Evolutionary conservation across 1,140 invertebrate species (phyloP).

Genomic region (Drosophila albomicans): DNA sequence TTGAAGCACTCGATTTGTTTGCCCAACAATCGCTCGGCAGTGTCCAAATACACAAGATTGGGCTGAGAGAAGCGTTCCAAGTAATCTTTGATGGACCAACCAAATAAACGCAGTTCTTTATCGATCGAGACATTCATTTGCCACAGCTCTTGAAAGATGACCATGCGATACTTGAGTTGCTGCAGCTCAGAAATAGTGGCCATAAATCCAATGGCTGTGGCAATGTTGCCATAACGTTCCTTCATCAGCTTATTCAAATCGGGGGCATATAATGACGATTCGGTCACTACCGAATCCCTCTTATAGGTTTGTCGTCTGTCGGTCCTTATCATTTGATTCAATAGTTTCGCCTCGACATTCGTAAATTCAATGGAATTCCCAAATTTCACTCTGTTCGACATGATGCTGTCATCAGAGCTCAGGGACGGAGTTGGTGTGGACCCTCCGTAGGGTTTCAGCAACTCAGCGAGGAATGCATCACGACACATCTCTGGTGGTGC

Average conservation of each 20-base stretch:
- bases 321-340: background rate
- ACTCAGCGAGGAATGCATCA: constrained; percentile 20
- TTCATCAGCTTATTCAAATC: constrained; percentile 28
- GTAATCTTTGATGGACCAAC: constrained; percentile 55
- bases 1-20: constrained; percentile 43
- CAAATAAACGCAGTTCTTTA: constrained; percentile 32
- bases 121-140: background rate
- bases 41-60: constrained; percentile 48
- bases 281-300: background rate
- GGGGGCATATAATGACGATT: background rate
- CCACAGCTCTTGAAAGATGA: constrained; percentile 25
- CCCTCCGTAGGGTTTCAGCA: constrained; percentile 1
- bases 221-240: constrained; percentile 34
- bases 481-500: constrained; percentile 4
- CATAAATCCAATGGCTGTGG: constrained; percentile 23
- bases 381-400: background rate
- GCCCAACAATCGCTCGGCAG: constrained; percentile 22
- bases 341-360: background rate
- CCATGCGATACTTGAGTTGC: constrained; percentile 23
- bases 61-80: constrained; percentile 40
- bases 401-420: background rate
- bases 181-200: constrained; percentile 27
- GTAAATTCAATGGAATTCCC: background rate
- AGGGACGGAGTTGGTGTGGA: background rate
- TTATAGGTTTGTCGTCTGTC: background rate